A percentile compares a stretch with the other conserved stretches of the same genome.
Conservation (phyloP, 2,797 vertebrate genomes). For the Sebastes vulpes region DNA sequence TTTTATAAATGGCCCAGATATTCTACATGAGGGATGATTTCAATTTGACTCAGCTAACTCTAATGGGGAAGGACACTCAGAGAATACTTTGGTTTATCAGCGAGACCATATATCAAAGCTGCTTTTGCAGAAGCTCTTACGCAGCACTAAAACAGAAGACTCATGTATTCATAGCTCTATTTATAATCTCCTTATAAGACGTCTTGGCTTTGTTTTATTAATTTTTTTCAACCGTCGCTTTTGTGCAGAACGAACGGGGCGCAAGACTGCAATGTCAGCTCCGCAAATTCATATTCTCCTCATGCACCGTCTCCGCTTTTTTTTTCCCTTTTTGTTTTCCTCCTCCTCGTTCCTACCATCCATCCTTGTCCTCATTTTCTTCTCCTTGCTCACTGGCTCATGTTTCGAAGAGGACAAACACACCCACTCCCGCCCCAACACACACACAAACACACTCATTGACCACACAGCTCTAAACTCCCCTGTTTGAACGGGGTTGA, state of each 20-base stretch:
- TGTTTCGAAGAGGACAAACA: slow-evolving; percentile 50
- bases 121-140: slow-evolving; percentile 59
- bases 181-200: slow-evolving; percentile 51
- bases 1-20: slow-evolving; percentile 47
- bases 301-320: slow-evolving; percentile 2
- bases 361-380: slow-evolving; percentile 50
- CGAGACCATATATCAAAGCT: slow-evolving; percentile 49
- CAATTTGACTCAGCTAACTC: slow-evolving; percentile 37
- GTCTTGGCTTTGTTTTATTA: slow-evolving; percentile 35
- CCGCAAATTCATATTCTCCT: slow-evolving; percentile 56
- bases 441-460: slow-evolving; percentile 21
- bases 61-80: slow-evolving; percentile 58
- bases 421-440: slow-evolving; percentile 3
- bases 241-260: not conserved
- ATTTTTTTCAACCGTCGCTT: slow-evolving; percentile 3
- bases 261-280: slow-evolving; percentile 54
- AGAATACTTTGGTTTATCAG: slow-evolving; percentile 52
- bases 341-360: slow-evolving; percentile 9
- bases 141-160: slow-evolving; percentile 54
- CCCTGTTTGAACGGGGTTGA: slow-evolving; percentile 70
- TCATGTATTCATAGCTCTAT: slow-evolving; percentile 48
- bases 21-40: slow-evolving; percentile 60
- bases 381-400: slow-evolving; percentile 31
- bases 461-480: slow-evolving; percentile 48
- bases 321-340: slow-evolving; percentile 14